phyloP scores from a whole-genome alignment of 2,113 vertebrate species.

The Gobio gobio region DNA sequence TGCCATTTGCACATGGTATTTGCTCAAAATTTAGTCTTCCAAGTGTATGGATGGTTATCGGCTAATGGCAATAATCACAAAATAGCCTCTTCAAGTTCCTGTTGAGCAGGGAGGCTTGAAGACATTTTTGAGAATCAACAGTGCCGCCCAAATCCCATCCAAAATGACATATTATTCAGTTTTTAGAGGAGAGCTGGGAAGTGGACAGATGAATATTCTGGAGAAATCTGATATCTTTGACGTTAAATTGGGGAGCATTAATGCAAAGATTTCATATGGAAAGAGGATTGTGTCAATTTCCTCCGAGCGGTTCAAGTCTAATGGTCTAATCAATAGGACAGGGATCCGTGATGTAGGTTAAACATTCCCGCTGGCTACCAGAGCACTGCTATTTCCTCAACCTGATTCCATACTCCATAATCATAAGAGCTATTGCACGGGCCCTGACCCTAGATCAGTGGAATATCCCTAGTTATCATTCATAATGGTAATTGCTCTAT shows the following conservation, averaged over 20 bases:
- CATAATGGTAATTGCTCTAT: conserved; percentile 44
- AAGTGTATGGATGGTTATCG: neutral
- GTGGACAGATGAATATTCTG: neutral
- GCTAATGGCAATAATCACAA: neutral
- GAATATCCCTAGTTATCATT: conserved; percentile 36
- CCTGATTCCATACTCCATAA: conserved; percentile 27
- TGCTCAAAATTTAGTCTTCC: neutral
- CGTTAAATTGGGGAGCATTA: conserved; percentile 11
- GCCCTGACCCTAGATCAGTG: conserved; percentile 35
- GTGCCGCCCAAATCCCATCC: neutral
- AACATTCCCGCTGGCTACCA: conserved; percentile 28
- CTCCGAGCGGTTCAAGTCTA: conserved; percentile 27
- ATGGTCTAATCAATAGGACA: conserved; percentile 41
- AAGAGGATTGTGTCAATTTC: conserved; percentile 19
- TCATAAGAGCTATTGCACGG: conserved; percentile 25
- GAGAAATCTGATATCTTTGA: neutral
- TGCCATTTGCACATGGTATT: neutral
- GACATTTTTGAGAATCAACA: conserved; percentile 7
- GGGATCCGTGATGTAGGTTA: conserved; percentile 32
- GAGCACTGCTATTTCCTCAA: conserved; percentile 30
- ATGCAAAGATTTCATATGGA: conserved; percentile 19
- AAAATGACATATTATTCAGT: neutral
- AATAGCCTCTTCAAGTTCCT: conserved; percentile 9
- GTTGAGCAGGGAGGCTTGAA: neutral
- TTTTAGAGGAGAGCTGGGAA: neutral